Percentiles rank a stretch among this genome's conserved stretches.
Conservation (phyloP, 2,888 invertebrate species). For the Polydrusus cervinus region DNA sequence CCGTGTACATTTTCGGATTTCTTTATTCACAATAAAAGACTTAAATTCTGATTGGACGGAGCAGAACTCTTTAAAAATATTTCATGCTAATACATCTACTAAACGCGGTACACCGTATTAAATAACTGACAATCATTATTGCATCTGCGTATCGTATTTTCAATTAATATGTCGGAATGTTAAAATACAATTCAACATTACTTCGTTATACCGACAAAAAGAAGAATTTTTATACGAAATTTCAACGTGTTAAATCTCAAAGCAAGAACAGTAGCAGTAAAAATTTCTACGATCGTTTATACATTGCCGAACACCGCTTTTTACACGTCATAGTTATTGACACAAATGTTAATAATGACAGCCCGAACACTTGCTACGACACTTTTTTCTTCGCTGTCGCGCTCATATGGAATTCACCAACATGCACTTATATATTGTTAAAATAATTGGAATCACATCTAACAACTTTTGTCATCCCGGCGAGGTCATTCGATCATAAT, state of each 20-base stretch:
- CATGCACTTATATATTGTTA: slow-evolving; percentile 55
- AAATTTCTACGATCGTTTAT: slow-evolving; percentile 45
- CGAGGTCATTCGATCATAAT: slow-evolving; percentile 35
- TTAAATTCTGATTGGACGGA: too few relatives aligned
- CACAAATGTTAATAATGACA: slow-evolving; percentile 60
- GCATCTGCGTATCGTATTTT: neutral
- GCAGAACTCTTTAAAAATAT: too few relatives aligned
- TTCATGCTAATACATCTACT: too few relatives aligned
- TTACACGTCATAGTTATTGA: slow-evolving; percentile 60
- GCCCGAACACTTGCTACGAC: slow-evolving; percentile 51
- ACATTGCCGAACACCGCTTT: slow-evolving; percentile 54
- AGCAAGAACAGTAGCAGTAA: slow-evolving; percentile 44
- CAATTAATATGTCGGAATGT: slow-evolving; percentile 1
- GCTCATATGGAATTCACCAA: slow-evolving; percentile 59
- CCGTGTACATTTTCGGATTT: too few relatives aligned
- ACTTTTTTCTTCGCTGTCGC: slow-evolving; percentile 53
- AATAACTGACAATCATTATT: neutral
- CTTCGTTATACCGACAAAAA: slow-evolving; percentile 38
- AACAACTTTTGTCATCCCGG: slow-evolving; percentile 44
- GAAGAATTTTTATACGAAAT: slow-evolving; percentile 18
- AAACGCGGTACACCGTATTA: neutral
- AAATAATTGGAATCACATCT: slow-evolving; percentile 58
- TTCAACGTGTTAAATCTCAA: slow-evolving; percentile 42
- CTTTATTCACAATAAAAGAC: too few relatives aligned
- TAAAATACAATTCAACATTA: neutral